Evolutionary conservation across 2,888 invertebrate species (phyloP).

Genomic region (Tetragnatha montana): DNA sequence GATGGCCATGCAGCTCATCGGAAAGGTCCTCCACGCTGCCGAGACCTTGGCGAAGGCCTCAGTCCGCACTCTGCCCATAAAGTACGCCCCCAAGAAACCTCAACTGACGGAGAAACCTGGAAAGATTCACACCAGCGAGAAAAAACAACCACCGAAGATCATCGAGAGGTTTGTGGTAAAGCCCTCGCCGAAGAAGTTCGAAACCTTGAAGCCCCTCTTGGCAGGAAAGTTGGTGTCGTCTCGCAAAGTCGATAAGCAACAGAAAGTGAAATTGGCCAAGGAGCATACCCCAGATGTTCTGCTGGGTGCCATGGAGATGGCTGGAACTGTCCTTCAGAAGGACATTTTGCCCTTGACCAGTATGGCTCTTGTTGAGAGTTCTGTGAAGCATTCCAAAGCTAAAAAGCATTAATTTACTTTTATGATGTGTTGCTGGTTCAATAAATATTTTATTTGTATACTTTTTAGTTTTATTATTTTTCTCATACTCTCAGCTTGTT

Average conservation of each 20-base stretch:
- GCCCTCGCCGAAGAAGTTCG: neutral
- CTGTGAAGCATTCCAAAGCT: neutral
- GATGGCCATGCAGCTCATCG: neutral
- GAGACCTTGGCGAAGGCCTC: neutral
- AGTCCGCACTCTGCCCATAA: neutral
- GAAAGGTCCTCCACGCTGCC: neutral
- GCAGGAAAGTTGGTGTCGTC: neutral
- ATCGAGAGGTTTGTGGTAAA: conserved; percentile 22
- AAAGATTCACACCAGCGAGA: too few relatives aligned
- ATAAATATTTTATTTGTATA: neutral
- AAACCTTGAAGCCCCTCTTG: neutral
- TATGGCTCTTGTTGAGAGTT: neutral
- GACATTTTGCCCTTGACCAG: conserved; percentile 23
- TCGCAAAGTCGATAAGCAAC: neutral
- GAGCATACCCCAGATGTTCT: neutral
- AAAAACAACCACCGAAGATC: neutral
- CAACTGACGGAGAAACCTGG: neutral
- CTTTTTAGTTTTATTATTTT: neutral
- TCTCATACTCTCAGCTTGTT: too few relatives aligned
- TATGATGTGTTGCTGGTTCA: neutral
- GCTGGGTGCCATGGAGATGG: neutral
- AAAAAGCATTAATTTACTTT: neutral
- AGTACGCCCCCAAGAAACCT: neutral
- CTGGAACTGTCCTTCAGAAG: neutral
- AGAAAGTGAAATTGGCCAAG: neutral